Conservation (phyloP, 1,140 invertebrate genomes). For the Temnothorax nylanderi region DNA sequence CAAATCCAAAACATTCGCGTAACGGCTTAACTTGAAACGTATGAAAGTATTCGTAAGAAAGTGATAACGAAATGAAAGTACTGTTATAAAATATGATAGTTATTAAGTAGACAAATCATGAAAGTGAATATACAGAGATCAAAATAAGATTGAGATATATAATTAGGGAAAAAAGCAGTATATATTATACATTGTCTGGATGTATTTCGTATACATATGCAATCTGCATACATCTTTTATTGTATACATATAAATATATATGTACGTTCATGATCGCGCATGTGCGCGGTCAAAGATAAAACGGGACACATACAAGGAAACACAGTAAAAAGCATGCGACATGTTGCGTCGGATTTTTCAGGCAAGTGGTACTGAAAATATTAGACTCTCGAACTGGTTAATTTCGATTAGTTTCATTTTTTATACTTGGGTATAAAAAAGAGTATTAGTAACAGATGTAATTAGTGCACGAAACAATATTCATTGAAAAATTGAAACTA, state of each 20-base stretch:
- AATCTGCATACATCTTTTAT: conserved; percentile 36
- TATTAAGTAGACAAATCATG: conserved; percentile 58
- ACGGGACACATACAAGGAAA: conserved; percentile 42
- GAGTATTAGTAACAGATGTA: background rate
- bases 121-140: conserved; percentile 66
- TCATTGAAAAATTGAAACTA: background rate
- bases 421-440: background rate
- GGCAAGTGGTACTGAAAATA: conserved; percentile 43
- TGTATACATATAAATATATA: conserved; percentile 51
- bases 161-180: conserved; percentile 51
- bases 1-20: background rate
- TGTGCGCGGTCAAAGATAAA: background rate
- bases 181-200: conserved; percentile 69
- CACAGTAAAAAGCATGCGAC: background rate
- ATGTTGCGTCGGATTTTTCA: conserved; percentile 45
- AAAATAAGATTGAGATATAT: conserved; percentile 55
- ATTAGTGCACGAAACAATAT: background rate
- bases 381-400: background rate
- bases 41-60: conserved; percentile 82
- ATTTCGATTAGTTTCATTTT: conserved; percentile 18
- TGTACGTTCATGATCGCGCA: conserved; percentile 14
- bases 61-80: conserved; percentile 74
- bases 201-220: conserved; percentile 55
- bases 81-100: conserved; percentile 36
- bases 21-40: conserved; percentile 69